Base-by-base conservation (phyloP, 2,797 vertebrate species). In the Coccyzus lansbergi region DNA sequence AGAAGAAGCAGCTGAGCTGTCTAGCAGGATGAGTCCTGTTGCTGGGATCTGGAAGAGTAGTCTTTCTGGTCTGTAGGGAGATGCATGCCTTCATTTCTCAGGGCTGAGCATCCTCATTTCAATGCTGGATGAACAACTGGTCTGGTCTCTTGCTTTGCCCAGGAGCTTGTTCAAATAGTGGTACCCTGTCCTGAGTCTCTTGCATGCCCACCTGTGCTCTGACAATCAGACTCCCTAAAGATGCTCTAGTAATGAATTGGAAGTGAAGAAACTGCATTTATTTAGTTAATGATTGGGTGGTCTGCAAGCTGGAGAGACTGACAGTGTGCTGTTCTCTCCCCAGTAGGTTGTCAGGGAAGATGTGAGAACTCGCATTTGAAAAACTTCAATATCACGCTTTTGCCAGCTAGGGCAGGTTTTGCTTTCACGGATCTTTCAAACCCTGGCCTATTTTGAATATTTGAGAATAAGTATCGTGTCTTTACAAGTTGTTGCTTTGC, bases 161-260 rank as follows among this genome's bases (percentile, higher is more conserved):
- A 17, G 51, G 46, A 72, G 33, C 59, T 82, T 60, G 60, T 87
- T 33, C 49, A 38, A 40, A 38, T 53, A 56, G 31, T 13, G 21
- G 19, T 85, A 59, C n/a, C n/a, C n/a, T n/a, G n/a, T n/a, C n/a
- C n/a, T n/a, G n/a, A n/a, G n/a, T n/a, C n/a, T n/a, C n/a, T n/a
- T n/a, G n/a, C n/a, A n/a, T n/a, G n/a, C 5, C 7, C 10, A 51
- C 49, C 15, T 49, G n/a, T 0, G 1, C 18, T 81, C n/a, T 31
- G 24, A 85, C 74, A 77, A 59, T 44, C 1, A 0, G 33, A 64
- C 49, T 26, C 17, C 22, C n/a, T 71, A 38, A 64, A 49, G 53
- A 36, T 83, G 34, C 14, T 88, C 14, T 20, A 28, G 18, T 67
- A 68, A 25, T 24, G 29, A 81, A 29, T 1, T 65, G 36, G 25